phyloP scores from a whole-genome alignment of 2,888 invertebrate genomes.

The Acanthoscelides obtectus region DNA sequence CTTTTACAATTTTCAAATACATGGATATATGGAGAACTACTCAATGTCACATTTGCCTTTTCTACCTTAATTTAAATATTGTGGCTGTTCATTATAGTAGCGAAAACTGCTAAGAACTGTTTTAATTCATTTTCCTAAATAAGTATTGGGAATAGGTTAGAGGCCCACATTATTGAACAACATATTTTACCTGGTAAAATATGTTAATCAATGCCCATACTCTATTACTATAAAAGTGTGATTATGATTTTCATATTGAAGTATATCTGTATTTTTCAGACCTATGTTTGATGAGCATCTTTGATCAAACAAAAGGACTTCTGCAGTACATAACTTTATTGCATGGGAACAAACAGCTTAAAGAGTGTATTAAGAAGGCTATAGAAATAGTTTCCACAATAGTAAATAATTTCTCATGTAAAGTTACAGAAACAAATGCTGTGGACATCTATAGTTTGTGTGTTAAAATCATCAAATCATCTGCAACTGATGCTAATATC shows the following conservation, averaged over 20 bases:
- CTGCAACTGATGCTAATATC: slow-evolving; percentile 25
- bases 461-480: slow-evolving; percentile 28
- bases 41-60: no score
- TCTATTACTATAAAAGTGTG: neutral
- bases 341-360: slow-evolving; percentile 26
- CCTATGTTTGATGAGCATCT: slow-evolving; percentile 34
- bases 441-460: slow-evolving; percentile 32
- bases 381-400: slow-evolving; percentile 37
- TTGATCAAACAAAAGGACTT: slow-evolving; percentile 33
- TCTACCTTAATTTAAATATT: no score
- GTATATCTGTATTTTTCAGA: slow-evolving; percentile 27
- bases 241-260: neutral
- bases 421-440: slow-evolving; percentile 31
- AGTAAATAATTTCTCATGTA: slow-evolving; percentile 34
- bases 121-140: no score
- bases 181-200: no score
- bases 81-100: no score
- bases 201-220: neutral
- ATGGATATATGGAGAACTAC: no score
- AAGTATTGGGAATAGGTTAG: no score
- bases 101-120: no score
- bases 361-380: slow-evolving; percentile 27
- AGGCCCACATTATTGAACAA: no score
- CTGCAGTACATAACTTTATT: slow-evolving; percentile 29
- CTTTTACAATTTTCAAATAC: no score